Conservation (phyloP, 2,797 vertebrate genomes). For the Coendou prehensilis region DNA sequence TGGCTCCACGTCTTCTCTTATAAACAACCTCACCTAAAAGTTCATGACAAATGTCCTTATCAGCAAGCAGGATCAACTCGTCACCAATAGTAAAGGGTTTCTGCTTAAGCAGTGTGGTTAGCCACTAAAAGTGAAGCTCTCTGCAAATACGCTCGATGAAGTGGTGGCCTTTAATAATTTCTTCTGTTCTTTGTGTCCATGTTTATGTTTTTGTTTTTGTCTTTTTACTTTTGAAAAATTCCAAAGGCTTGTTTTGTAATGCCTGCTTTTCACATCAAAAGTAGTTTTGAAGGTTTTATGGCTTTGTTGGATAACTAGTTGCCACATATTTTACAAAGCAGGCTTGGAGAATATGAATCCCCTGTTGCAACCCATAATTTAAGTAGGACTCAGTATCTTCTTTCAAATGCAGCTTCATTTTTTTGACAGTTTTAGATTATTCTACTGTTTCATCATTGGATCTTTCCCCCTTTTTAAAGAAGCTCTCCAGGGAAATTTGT, state of each 20-base stretch:
- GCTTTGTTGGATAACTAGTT: not conserved
- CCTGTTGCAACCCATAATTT: not conserved
- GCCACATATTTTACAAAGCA: not conserved
- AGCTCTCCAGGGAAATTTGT: not conserved
- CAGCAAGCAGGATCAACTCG: not conserved
- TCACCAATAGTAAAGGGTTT: not conserved
- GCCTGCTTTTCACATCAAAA: not conserved
- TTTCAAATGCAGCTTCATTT: not conserved
- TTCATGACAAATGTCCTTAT: not conserved
- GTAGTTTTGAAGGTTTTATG: not conserved
- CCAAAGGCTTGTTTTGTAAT: not conserved
- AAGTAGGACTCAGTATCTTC: not conserved
- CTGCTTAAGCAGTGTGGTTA: not conserved
- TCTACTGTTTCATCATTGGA: not conserved
- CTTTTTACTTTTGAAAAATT: not conserved
- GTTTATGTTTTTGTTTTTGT: not conserved
- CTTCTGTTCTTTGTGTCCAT: not conserved
- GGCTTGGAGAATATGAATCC: not conserved
- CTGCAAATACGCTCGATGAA: not conserved
- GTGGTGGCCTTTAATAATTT: not conserved
- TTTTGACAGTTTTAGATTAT: not conserved
- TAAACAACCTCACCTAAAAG: not conserved
- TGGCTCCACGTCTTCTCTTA: not conserved
- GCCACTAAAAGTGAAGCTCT: not conserved
- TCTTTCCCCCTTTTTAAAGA: not conserved